Conservation (phyloP, 1,140 invertebrate genomes). For the Drosophila jambulina region DNA sequence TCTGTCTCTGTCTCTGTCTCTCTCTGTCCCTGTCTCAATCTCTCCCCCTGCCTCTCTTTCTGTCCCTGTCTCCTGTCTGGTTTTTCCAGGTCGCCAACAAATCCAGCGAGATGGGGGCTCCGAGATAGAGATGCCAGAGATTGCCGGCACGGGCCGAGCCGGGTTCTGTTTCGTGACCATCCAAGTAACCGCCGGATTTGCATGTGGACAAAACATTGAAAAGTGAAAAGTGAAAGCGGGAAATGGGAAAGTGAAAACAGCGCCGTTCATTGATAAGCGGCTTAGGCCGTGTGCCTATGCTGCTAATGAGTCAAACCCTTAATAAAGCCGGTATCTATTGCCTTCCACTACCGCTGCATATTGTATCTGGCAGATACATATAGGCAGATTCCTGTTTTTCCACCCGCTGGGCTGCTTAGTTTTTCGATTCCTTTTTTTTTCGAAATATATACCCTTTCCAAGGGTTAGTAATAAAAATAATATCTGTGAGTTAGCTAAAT, state of each 20-base stretch:
- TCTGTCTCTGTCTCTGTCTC: not conserved
- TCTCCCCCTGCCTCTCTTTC: too few species aligned
- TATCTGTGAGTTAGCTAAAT: too few species aligned
- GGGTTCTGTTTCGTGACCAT: conserved; percentile 27
- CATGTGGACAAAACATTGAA: conserved; percentile 6
- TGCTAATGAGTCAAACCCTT: conserved; percentile 21
- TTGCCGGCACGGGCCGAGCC: not conserved
- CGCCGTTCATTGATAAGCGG: conserved; percentile 39
- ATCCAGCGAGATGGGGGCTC: not conserved
- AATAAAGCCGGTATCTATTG: conserved; percentile 14
- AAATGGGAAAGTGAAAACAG: conserved; percentile 9
- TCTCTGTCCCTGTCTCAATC: not conserved
- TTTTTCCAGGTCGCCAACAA: conserved; percentile 9
- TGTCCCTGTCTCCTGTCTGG: too few species aligned
- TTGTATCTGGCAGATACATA: conserved; percentile 16
- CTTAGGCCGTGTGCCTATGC: conserved; percentile 19
- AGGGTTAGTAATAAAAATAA: too few species aligned
- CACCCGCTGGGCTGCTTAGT: not conserved
- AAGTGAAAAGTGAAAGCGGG: conserved; percentile 37
- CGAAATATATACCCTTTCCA: too few species aligned
- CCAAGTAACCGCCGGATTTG: conserved; percentile 34
- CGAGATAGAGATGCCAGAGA: conserved; percentile 11
- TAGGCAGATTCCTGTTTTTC: not conserved
- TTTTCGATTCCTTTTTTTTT: not conserved
- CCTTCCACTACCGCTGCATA: not conserved